Conservation (phyloP, 2,888 invertebrate species). For the Acheta domesticus region DNA sequence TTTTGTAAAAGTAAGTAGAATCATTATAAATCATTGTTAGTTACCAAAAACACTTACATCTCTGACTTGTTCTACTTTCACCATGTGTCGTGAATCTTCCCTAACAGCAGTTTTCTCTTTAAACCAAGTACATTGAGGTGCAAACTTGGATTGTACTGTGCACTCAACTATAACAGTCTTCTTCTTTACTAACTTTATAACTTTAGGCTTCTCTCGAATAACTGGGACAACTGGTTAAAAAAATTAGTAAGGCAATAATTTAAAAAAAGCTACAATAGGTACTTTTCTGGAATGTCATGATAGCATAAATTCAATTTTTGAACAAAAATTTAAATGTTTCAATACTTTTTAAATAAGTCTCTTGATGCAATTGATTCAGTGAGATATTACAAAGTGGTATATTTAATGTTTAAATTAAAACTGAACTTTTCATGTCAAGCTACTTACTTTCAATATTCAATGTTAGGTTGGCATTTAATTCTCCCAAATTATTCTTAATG, state of each 20-base stretch:
- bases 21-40: background rate
- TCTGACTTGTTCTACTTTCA: constrained; percentile 73
- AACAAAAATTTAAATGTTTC: too few species aligned
- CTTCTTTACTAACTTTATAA: constrained; percentile 87
- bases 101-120: constrained; percentile 77
- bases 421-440: background rate
- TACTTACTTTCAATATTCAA: constrained; percentile 94
- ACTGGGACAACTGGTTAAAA: constrained; percentile 77
- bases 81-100: constrained; percentile 71
- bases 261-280: constrained; percentile 29
- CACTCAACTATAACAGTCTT: constrained; percentile 91
- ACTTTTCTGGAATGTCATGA: constrained; percentile 3
- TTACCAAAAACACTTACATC: constrained; percentile 54
- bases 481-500: constrained; percentile 92
- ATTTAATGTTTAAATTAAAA: constrained; percentile 22
- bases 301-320: background rate
- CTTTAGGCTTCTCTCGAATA: constrained; percentile 87
- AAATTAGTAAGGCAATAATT: constrained; percentile 27
- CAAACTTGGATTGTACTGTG: constrained; percentile 87
- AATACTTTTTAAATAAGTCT: too few species aligned
- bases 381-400: constrained; percentile 19
- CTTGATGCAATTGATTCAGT: background rate
- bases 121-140: constrained; percentile 91
- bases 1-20: background rate
- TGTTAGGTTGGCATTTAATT: constrained; percentile 94